Evolutionary conservation across 1,140 invertebrate species (phyloP), one percentile per base, ranked within the genome.

Genomic region (Drosophila kanapiae): DNA sequence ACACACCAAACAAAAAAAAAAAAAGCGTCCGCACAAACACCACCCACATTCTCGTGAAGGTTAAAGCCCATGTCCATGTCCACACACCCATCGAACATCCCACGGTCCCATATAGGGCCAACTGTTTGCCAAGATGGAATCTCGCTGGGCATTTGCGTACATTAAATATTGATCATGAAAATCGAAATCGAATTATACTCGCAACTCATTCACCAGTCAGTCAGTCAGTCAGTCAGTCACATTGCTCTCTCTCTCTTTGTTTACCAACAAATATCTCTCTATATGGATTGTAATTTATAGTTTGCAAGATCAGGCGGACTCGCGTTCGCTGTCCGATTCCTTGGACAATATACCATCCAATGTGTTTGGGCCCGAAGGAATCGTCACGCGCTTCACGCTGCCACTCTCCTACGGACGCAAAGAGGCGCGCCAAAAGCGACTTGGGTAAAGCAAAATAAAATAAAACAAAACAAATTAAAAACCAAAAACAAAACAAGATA

Each of bases 361-460:
- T 88, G 92, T 93, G 48, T 93, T 93, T 91, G 92, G 92, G 65
- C 91, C 92, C 56, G 92, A 93, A 82, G 92, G 92, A 70, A 92
- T 93, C 80, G 92, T 93, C 58, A 93, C 92, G 61, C 90, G 94
- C 93, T 95, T 95, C 93, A 95, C 94, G 84, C 93, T 95, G 92
- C 94, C 94, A 62, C 93, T 95, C 90, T 94, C 94, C 87, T 95
- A 95, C 91, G 94, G 94, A 91, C 94, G 94, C 79, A 94, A 94
- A 91, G 94, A 95, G 92, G 94, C 94, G 81, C 94, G 94, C 68
- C 94, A 95, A 91, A 95, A 95, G 92, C 93, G 94, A 91, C 94
- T 93, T 94, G 92, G 94, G 94, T 95, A 93, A 82, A 82, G 85
- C 82, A 82, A 88, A 33, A 80, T 43, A 51, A 59, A 69, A 58